phyloP scores from a whole-genome alignment of 1,140 invertebrate genomes.

The Drosophila persimilis region DNA sequence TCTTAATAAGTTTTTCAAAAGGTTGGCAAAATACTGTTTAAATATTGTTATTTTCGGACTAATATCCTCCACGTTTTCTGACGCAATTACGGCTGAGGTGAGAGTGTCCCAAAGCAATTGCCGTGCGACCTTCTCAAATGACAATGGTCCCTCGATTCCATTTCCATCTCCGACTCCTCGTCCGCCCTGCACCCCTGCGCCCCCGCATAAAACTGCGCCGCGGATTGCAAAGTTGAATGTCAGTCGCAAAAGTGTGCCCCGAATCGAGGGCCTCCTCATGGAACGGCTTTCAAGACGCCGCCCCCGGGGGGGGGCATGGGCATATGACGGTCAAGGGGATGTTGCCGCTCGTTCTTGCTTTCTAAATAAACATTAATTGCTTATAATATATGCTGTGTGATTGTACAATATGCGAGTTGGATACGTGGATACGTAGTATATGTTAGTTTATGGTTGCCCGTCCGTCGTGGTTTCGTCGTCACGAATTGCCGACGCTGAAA shows the following conservation, averaged over 20 bases:
- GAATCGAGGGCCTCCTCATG: slow-evolving; percentile 23
- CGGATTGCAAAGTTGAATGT: slow-evolving; percentile 58
- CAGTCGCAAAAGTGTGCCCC: slow-evolving; percentile 62
- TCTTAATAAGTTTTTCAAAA: slow-evolving; percentile 74
- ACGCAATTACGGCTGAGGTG: slow-evolving; percentile 60
- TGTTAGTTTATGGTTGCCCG: slow-evolving; percentile 46
- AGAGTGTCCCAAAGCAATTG: slow-evolving; percentile 48
- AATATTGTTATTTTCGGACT: slow-evolving; percentile 75
- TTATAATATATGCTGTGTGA: slow-evolving; percentile 56
- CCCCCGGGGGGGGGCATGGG: slow-evolving; percentile 12
- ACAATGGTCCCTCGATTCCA: slow-evolving; percentile 59
- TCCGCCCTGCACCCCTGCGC: not conserved
- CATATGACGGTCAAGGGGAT: slow-evolving; percentile 12
- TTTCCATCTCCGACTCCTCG: slow-evolving; percentile 8
- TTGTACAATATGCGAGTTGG: not conserved
- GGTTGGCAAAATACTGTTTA: slow-evolving; percentile 74
- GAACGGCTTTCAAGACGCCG: slow-evolving; percentile 3
- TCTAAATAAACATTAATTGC: slow-evolving; percentile 79
- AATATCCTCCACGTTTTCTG: slow-evolving; percentile 63
- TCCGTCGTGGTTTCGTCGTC: slow-evolving; percentile 26
- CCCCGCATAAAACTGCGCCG: slow-evolving; percentile 56
- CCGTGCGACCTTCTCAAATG: slow-evolving; percentile 69
- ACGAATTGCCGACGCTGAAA: slow-evolving; percentile 41
- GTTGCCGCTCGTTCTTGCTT: slow-evolving; percentile 42
- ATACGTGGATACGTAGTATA: not conserved